These are phyloP conservation scores for Drosophila neonasuta DNA, from an alignment of 2,888 invertebrate species.

Conservation along the genomic window DNA sequence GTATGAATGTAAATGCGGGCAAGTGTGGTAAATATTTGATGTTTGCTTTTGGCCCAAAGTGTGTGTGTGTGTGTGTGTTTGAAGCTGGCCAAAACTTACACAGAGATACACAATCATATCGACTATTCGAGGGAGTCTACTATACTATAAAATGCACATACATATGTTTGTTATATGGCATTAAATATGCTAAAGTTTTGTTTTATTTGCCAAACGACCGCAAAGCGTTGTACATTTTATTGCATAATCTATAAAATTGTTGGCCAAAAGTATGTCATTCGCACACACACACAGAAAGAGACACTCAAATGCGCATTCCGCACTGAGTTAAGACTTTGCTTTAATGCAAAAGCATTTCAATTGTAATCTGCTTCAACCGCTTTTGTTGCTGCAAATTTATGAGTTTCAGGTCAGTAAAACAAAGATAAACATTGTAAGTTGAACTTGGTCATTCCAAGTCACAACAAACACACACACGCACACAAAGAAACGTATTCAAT, in stretches of 20 bases:
- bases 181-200: slow-evolving; percentile 48
- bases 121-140: neutral
- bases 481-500: slow-evolving; percentile 1
- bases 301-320: neutral
- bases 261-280: slow-evolving; percentile 19
- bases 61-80: neutral
- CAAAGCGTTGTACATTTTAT: slow-evolving; percentile 46
- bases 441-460: slow-evolving; percentile 22
- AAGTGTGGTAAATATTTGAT: slow-evolving; percentile 52
- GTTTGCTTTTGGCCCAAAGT: slow-evolving; percentile 33
- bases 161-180: slow-evolving; percentile 7
- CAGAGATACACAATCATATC: slow-evolving; percentile 12
- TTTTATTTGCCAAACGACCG: slow-evolving; percentile 44
- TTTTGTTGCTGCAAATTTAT: slow-evolving; percentile 48
- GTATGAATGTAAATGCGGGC: slow-evolving; percentile 47
- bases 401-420: slow-evolving; percentile 47
- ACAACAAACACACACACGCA: slow-evolving; percentile 8
- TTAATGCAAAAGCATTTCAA: slow-evolving; percentile 23
- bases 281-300: slow-evolving; percentile 1
- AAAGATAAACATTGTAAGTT: slow-evolving; percentile 52
- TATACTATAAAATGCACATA: neutral
- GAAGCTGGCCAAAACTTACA: slow-evolving; percentile 23
- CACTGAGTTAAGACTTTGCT: slow-evolving; percentile 1
- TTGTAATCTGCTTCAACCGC: neutral
- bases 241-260: slow-evolving; percentile 37